Evolutionary conservation across 2,888 invertebrate genomes (phyloP), one percentile per base, ranked within the genome.

Genomic region (Dicyrtomina minuta): DNA sequence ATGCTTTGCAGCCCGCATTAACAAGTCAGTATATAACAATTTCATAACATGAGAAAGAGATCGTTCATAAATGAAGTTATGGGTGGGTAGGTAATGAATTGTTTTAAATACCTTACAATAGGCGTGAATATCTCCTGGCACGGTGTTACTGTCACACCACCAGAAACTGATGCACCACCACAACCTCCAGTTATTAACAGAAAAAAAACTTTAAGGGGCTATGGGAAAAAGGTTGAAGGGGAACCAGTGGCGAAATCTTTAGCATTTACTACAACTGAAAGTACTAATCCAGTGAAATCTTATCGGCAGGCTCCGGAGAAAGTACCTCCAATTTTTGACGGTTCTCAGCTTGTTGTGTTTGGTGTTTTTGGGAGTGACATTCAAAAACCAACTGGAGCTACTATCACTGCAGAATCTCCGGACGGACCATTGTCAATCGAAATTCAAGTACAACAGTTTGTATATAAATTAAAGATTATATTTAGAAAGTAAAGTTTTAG

Each of bases 311-410:
- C 72, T 13, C 78, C 78, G 3, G 69, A 71, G 22, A 60, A 74
- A 26, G 72, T 78, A 17, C 77, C 78, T 6, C 77, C 78, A 41
- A 70, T 79, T 43, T 79, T 78, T 68, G 78, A 79, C 66, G 79
- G 79, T 12, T 75, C 75, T 13, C 77, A 78, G 24, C 43, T 78
- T 24, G 58, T 79, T 0, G 72, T 77, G 1, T 74, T 76, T 64
- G 78, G 76, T 17, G 24, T 78, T 10, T 78, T 78, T 53, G 46
- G 41, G 4, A 60, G 66, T 10, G 41, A 39, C 2, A n/a, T n/a
- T n/a, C 46, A 69, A 33, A 61, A 58, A 41, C 78, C 78, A 2
- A 68, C 68, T 17, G 70, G 70, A 20, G 74, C 71, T 1, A 66
- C 33, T 0, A 72, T 78, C 43, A 71, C 71, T 24, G 78, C 75